These are phyloP conservation scores for Ditula angustiorana DNA, from an alignment of 2,888 invertebrate species.

Conservation along the genomic window DNA sequence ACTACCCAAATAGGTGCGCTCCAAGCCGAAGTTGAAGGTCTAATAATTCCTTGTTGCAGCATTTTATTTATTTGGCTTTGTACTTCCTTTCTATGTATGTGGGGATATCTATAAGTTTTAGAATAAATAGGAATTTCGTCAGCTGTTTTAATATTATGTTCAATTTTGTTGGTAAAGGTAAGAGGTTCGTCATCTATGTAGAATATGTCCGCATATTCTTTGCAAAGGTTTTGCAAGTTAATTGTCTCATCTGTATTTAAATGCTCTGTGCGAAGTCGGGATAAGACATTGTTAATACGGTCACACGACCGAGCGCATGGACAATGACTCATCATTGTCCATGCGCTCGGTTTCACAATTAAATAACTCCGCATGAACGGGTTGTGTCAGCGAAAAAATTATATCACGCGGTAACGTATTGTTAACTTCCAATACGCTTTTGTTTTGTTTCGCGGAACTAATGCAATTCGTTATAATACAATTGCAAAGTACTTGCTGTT, in stretches of 20 bases:
- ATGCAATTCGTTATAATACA: background rate
- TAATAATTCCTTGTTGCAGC: too few relatives aligned
- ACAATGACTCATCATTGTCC: too few relatives aligned
- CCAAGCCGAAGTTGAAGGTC: constrained; percentile 28
- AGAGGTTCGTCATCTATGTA: constrained; percentile 40
- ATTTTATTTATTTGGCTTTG: constrained; percentile 40
- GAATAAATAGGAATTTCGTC: constrained; percentile 36
- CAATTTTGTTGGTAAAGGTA: too few relatives aligned
- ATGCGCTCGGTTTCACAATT: background rate
- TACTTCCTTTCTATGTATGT: constrained; percentile 27
- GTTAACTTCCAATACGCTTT: background rate
- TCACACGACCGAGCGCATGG: too few relatives aligned
- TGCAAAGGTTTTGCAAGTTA: background rate
- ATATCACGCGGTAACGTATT: background rate
- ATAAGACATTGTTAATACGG: background rate
- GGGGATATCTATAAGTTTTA: constrained; percentile 30
- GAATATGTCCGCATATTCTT: constrained; percentile 5
- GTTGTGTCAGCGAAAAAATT: background rate
- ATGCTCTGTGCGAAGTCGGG: background rate
- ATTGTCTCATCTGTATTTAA: background rate
- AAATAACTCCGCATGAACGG: background rate
- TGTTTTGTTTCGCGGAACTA: background rate
- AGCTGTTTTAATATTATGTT: constrained; percentile 27
- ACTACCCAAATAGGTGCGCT: constrained; percentile 14
- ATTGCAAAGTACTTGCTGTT: background rate